Base-by-base conservation (phyloP, 2,888 invertebrate species). In the Cerastis rubricosa region DNA sequence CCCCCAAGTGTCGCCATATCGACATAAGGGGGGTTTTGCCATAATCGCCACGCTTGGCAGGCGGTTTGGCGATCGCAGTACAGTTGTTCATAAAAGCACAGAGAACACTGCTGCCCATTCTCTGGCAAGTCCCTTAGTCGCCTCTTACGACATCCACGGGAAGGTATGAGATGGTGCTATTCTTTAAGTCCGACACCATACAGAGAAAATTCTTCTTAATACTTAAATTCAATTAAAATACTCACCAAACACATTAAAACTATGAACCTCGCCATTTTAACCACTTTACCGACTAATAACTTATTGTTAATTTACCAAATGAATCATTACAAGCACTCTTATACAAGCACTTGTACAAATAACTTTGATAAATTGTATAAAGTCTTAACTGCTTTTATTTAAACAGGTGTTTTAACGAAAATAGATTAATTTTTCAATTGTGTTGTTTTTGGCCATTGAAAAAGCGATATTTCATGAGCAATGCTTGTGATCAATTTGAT, bases 241-340 rank as follows among this genome's bases (percentile, higher is more conserved):
- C 82, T 84, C 9, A 83, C 83, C 85, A 85, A 43, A 71, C 40
- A 67, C 4, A 76, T 45, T 2, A 83, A 64, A 19, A 85, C 5
- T 12, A 85, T 6, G 0, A 68, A 0, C 14, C 66, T 71, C 54
- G 54, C 76, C 83, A 83, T 83, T 11, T 3, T 68, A 1, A 14
- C 22, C 17, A 51, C 49, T 29, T 29, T 22, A 19, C 11, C 61
- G 4, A 11, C 35, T 14, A 29, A 63, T 75, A 69, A 80, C 45
- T 75, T 1, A 57, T 14, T 11, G 61, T 45, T 71, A 67, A 64
- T 80, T 72, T 67, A 25, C 43, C 19, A 43, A 76, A 57, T 54
- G 61, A 76, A n/a, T 66, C 5, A 43, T 11, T 35, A 43, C 6
- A n/a, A 40, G 17, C 35, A 54, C 72, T 80, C 85, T 65, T 83